Conservation (phyloP, 2,888 invertebrate genomes). For the Schizaphis graminum region DNA sequence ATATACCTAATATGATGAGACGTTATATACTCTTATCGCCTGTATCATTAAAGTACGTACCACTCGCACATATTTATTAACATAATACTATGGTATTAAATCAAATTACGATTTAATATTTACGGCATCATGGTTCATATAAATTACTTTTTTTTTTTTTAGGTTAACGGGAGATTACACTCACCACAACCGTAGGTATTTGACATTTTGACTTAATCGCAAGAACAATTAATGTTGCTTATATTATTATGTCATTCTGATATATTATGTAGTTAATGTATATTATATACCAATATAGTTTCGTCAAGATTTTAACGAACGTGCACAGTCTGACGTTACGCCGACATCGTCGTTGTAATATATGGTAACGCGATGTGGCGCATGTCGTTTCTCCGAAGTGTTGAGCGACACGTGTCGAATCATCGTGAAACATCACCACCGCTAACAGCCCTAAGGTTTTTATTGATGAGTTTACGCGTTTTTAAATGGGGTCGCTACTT, state of each 20-base stretch:
- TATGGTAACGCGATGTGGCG: not conserved
- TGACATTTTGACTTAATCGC: not conserved
- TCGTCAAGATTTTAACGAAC: not conserved
- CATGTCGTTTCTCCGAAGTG: not conserved
- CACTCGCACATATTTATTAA: not conserved
- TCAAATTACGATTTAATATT: conserved; percentile 1
- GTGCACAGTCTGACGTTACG: not conserved
- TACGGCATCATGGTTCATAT: not conserved
- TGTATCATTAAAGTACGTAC: not conserved
- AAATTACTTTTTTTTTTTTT: not conserved
- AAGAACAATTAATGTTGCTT: not conserved
- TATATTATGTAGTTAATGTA: not conserved
- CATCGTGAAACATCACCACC: not conserved
- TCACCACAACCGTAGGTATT: not conserved
- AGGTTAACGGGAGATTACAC: not conserved
- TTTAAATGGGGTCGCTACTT: not conserved
- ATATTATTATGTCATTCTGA: not conserved
- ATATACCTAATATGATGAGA: not conserved
- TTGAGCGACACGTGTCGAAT: not conserved
- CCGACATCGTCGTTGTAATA: not conserved
- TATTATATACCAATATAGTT: not conserved
- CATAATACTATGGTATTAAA: not conserved
- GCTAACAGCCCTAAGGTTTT: not conserved
- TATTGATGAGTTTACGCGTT: not conserved
- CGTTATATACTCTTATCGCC: not conserved